Base-by-base conservation (phyloP, 2,113 vertebrate species). In the Trematocara variabile region DNA sequence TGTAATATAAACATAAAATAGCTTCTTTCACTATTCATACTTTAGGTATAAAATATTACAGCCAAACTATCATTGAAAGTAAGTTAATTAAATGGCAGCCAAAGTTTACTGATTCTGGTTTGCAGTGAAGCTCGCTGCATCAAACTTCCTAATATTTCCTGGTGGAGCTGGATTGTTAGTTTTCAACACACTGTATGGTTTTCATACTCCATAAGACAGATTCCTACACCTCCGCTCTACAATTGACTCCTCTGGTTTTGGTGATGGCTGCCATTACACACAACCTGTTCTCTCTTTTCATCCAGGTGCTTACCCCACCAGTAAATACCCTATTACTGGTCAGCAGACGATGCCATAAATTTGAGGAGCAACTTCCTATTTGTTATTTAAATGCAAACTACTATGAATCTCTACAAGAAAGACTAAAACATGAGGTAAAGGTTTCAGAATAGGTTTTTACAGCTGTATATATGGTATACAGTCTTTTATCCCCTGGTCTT, bases 281-380 rank as follows among this genome's bases (percentile, higher is more conserved):
- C 87, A 91, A 83, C 65, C 88, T 88, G 70, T 65, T 86, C 79
- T 85, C 83, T 82, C 4, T 84, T 89, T 85, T 91, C 83, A 91
- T 7, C 87, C 94, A 93, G 91, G 86, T 93, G 83, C 92, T 90
- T 82, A 80, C 82, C 65, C 81, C 80, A 75, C 60, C 90, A 84
- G 86, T 92, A 91, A 94, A 94, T 89, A 55, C 4, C 83, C 39
- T 55, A 80, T 89, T 89, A 89, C 77, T 8, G 12, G 48, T 25
- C 58, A 81, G 50, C 3, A 12, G 18, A 37, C 3, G 6, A 4
- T 79, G 87, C 91, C 87, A 94, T 84, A 85, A 89, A 87, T 37
- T 1, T 3, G 25, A 2, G 6, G 56, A 56, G 37, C 8, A 3
- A 6, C 70, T 80, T n/a, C 12, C 18, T 82, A 84, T 79, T 41